phyloP scores from a whole-genome alignment of 2,113 vertebrate species.

The Pelecanus crispus region DNA sequence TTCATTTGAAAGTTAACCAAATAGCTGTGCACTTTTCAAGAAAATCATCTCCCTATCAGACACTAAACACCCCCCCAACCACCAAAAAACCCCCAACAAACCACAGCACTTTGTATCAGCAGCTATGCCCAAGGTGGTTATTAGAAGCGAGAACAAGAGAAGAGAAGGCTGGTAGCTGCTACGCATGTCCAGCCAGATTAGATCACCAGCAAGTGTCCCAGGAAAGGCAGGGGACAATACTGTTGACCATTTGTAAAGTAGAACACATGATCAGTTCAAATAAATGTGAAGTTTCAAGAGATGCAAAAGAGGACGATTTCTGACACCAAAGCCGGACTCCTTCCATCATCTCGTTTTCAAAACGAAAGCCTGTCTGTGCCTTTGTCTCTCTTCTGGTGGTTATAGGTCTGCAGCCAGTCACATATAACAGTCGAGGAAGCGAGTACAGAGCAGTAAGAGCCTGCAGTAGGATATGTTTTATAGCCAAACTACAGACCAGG shows the following conservation, averaged over 20 bases:
- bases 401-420: not conserved
- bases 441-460: not conserved
- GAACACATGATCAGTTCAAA: rapidly evolving
- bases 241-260: not conserved
- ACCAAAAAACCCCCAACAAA: rapidly evolving
- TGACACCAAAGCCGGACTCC: not conserved
- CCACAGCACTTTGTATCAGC: not conserved
- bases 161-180: not conserved
- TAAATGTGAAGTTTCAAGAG: not conserved
- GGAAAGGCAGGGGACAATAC: not conserved
- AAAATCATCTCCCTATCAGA: not conserved
- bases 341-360: rapidly evolving
- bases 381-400: not conserved
- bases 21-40: not conserved
- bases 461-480: not conserved
- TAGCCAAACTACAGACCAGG: not conserved
- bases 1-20: not conserved
- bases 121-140: not conserved
- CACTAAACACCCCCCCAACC: not conserved
- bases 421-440: rapidly evolving
- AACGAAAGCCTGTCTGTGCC: not conserved
- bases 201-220: not conserved
- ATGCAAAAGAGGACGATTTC: not conserved
- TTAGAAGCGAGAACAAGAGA: not conserved
- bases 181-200: not conserved